These are phyloP conservation scores for Lasioglossum pauxillum DNA, from an alignment of 2,888 invertebrate genomes.

Conservation along the genomic window DNA sequence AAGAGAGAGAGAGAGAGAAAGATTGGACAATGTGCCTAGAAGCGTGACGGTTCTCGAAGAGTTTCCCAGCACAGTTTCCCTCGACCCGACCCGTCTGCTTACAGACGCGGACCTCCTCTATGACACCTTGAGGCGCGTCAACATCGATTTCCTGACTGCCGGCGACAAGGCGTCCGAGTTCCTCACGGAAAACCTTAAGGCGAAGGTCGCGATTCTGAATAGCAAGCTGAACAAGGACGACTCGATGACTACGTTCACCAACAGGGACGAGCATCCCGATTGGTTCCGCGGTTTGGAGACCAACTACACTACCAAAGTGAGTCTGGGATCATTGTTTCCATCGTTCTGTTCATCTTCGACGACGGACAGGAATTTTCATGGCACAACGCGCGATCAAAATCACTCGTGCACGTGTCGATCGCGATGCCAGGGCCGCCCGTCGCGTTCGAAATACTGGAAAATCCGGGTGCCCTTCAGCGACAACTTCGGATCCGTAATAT, in stretches of 20 bases:
- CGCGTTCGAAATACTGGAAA: background rate
- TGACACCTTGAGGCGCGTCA: slow-evolving; percentile 88
- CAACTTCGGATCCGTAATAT: background rate
- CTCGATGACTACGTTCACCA: slow-evolving; percentile 87
- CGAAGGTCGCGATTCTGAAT: slow-evolving; percentile 84
- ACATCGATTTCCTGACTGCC: slow-evolving; percentile 89
- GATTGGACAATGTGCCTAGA: background rate
- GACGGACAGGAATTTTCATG: background rate
- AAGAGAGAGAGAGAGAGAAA: background rate
- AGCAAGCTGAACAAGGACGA: slow-evolving; percentile 85
- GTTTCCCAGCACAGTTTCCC: background rate
- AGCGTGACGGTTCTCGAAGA: background rate
- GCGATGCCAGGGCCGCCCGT: background rate
- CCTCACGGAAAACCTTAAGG: slow-evolving; percentile 89
- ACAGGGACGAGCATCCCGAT: slow-evolving; percentile 89
- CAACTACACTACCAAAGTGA: slow-evolving; percentile 78
- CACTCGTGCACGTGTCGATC: background rate
- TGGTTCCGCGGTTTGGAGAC: slow-evolving; percentile 91
- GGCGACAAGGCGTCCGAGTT: slow-evolving; percentile 91
- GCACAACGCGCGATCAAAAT: background rate
- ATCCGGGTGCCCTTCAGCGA: background rate
- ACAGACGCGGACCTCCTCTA: slow-evolving; percentile 90
- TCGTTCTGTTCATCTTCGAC: background rate
- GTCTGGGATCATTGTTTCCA: background rate
- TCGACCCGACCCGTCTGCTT: slow-evolving; percentile 15